Percentiles rank a stretch among this genome's conserved stretches.
phyloP scores from a whole-genome alignment of 1,140 invertebrate species.

The Micrasema minimum region DNA sequence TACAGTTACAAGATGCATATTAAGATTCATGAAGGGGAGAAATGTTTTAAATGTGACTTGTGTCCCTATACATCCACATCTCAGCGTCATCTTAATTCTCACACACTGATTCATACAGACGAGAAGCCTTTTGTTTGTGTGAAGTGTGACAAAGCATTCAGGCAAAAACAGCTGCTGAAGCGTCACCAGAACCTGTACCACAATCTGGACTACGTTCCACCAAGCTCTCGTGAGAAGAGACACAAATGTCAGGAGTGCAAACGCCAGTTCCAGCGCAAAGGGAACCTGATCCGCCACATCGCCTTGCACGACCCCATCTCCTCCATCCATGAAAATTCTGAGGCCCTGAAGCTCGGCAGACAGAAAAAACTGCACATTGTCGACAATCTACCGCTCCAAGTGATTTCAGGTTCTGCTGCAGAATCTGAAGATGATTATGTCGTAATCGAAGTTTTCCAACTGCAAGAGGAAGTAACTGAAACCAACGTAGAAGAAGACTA shows the following conservation, averaged over 20 bases:
- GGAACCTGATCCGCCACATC: conserved; percentile 93
- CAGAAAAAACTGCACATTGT: conserved; percentile 81
- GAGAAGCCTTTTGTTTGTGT: conserved; percentile 90
- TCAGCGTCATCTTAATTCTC: conserved; percentile 90
- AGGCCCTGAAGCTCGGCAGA: conserved; percentile 83
- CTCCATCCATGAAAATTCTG: conserved; percentile 77
- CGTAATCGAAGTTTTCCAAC: conserved; percentile 82
- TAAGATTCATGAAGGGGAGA: conserved; percentile 94
- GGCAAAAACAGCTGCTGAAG: conserved; percentile 92
- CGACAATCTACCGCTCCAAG: conserved; percentile 63
- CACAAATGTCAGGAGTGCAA: conserved; percentile 91
- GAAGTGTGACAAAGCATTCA: conserved; percentile 81
- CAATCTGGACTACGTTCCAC: conserved; percentile 90
- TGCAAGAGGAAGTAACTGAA: conserved; percentile 55
- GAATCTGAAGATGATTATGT: conserved; percentile 73
- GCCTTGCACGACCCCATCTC: conserved; percentile 90
- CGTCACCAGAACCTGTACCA: conserved; percentile 95
- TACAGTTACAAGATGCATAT: conserved; percentile 79
- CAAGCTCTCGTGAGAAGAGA: conserved; percentile 87
- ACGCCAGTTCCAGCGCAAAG: conserved; percentile 89
- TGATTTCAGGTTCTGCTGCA: conserved; percentile 56
- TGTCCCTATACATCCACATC: conserved; percentile 96
- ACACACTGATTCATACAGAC: conserved; percentile 95
- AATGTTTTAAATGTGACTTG: conserved; percentile 95
- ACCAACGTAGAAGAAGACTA: conserved; percentile 16